A percentile compares a stretch with the other conserved stretches of the same genome.
Conservation (phyloP, 2,888 invertebrate species). For the Hirtodrosophila cameraria region DNA sequence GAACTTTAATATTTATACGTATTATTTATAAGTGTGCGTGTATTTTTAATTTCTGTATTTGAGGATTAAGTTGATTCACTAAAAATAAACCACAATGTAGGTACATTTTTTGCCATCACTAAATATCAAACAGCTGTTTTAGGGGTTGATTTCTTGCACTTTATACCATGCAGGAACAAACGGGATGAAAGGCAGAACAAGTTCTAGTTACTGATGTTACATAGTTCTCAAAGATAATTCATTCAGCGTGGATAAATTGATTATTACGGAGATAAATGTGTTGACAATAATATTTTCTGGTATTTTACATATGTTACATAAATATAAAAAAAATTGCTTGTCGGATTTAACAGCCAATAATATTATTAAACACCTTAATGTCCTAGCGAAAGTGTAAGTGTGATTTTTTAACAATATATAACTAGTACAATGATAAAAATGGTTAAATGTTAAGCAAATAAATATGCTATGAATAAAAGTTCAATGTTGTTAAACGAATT, state of each 20-base stretch:
- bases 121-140: constrained; percentile 21
- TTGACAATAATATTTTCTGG: constrained; percentile 9
- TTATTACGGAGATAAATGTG: constrained; percentile 10
- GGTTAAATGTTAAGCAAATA: too few relatives aligned
- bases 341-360: not conserved
- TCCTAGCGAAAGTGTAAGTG: not conserved
- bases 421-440: too few relatives aligned
- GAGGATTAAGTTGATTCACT: too few relatives aligned
- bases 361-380: not conserved
- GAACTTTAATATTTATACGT: too few relatives aligned
- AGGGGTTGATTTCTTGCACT: constrained; percentile 18
- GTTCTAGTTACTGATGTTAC: constrained; percentile 15
- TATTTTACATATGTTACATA: not conserved
- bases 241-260: constrained; percentile 23
- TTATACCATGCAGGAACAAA: too few relatives aligned
- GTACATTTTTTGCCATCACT: constrained; percentile 12
- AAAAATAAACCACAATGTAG: too few relatives aligned
- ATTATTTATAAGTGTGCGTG: too few relatives aligned
- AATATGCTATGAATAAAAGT: too few relatives aligned
- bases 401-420: too few relatives aligned
- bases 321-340: not conserved
- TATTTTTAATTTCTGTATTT: too few relatives aligned
- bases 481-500: too few relatives aligned
- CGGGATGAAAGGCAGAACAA: constrained; percentile 10
- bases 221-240: constrained; percentile 18